These are phyloP conservation scores for Lasioglossum villosulum DNA, from an alignment of 2,888 invertebrate species.

Conservation along the genomic window DNA sequence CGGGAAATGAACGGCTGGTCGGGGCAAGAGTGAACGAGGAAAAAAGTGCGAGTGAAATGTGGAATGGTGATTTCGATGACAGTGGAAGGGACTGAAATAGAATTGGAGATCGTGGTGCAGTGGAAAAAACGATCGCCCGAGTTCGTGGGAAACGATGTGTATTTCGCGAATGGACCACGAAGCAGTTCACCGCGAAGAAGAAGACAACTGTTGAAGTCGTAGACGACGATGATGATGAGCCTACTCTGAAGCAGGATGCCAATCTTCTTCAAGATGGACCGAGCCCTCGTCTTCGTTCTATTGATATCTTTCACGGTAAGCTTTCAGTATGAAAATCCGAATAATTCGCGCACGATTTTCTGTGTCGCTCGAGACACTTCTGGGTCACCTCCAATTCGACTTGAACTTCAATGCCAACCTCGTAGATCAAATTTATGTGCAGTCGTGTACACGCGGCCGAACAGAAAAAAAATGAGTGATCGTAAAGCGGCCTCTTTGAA, in stretches of 20 bases:
- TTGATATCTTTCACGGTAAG: slow-evolving; percentile 70
- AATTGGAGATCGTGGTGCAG: not conserved
- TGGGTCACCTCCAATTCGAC: slow-evolving; percentile 35
- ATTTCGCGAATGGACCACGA: slow-evolving; percentile 5
- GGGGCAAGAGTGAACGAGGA: not conserved
- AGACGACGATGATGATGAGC: slow-evolving; percentile 44
- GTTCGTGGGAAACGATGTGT: slow-evolving; percentile 43
- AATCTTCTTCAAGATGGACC: slow-evolving; percentile 66
- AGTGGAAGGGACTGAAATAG: slow-evolving; percentile 31
- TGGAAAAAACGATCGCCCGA: slow-evolving; percentile 2
- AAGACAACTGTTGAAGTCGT: slow-evolving; percentile 15
- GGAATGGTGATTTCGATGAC: slow-evolving; percentile 38
- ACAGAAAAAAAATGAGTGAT: slow-evolving; percentile 17
- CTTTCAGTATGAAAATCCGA: slow-evolving; percentile 30
- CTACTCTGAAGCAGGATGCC: slow-evolving; percentile 43
- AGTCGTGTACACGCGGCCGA: not conserved
- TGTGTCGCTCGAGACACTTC: slow-evolving; percentile 46
- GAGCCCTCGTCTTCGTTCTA: slow-evolving; percentile 49
- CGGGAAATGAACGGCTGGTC: not conserved
- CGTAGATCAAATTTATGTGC: slow-evolving; percentile 57
- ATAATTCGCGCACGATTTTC: slow-evolving; percentile 58
- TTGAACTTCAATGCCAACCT: slow-evolving; percentile 59
- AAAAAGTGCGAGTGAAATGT: slow-evolving; percentile 40
- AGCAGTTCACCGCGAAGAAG: slow-evolving; percentile 15
- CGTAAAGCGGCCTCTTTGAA: slow-evolving; percentile 39